These are phyloP conservation scores for Drosophila arawakana DNA, from an alignment of 1,140 invertebrate genomes.

Conservation along the genomic window DNA sequence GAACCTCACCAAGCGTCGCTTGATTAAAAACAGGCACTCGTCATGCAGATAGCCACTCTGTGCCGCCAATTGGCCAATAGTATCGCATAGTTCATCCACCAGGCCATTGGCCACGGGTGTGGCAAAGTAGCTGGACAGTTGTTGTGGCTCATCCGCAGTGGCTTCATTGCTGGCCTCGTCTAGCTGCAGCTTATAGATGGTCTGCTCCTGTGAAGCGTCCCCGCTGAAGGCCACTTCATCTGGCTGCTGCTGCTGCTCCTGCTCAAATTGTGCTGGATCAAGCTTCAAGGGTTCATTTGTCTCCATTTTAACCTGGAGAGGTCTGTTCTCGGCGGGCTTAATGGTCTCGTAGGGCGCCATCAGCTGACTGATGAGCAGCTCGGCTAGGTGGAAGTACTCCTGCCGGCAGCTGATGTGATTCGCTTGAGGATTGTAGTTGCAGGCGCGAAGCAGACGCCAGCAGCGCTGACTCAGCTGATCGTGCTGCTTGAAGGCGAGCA, in stretches of 20 bases:
- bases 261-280: conserved; percentile 25
- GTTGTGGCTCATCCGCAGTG: conserved; percentile 36
- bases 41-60: conserved; percentile 75
- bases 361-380: conserved; percentile 76
- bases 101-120: conserved; percentile 51
- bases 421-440: conserved; percentile 63
- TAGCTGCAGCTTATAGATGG: conserved; percentile 62
- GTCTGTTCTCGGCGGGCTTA: conserved; percentile 40
- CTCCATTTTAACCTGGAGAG: conserved; percentile 59
- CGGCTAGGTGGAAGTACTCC: conserved; percentile 78
- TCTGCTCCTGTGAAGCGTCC: conserved; percentile 43
- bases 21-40: conserved; percentile 74
- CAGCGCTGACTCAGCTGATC: conserved; percentile 66
- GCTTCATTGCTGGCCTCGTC: conserved; percentile 54
- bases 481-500: conserved; percentile 76
- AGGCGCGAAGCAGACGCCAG: conserved; percentile 70
- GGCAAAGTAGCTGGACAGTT: conserved; percentile 72
- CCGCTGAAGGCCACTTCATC: conserved; percentile 34
- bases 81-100: conserved; percentile 76
- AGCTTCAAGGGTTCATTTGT: conserved; percentile 41
- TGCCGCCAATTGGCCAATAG: conserved; percentile 68
- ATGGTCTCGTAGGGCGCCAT: conserved; percentile 78
- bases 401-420: conserved; percentile 63
- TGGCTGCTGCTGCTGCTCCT: conserved; percentile 18
- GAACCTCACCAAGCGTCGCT: conserved; percentile 66